These are phyloP conservation scores for Cheilosia pagana DNA, from an alignment of 2,888 invertebrate species.

Conservation along the genomic window DNA sequence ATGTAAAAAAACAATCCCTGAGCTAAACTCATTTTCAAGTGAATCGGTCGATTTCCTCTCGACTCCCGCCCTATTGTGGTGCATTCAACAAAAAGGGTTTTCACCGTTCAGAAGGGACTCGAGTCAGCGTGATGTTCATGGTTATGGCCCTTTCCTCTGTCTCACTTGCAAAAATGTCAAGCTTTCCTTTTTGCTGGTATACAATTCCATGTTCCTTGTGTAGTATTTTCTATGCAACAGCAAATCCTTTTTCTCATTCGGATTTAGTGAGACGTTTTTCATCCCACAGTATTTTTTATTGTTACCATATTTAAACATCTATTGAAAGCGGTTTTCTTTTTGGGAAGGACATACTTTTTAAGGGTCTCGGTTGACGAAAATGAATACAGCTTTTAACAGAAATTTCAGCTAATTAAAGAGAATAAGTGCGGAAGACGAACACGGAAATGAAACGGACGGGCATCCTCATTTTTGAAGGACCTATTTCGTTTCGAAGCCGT, in stretches of 20 bases:
- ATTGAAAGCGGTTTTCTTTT: not conserved
- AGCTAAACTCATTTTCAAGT: conserved; percentile 27
- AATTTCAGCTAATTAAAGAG: conserved; percentile 9
- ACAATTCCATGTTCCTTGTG: not conserved
- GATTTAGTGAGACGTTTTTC: not conserved
- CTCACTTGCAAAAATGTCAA: conserved; percentile 2
- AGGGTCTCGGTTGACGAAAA: not conserved
- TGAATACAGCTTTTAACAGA: not conserved
- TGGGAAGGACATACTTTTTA: too few species aligned
- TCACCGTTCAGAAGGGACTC: conserved; percentile 11
- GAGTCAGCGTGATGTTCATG: conserved; percentile 3
- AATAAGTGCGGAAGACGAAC: not conserved
- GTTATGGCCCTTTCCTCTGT: not conserved
- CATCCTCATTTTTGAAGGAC: not conserved
- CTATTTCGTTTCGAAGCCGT: not conserved
- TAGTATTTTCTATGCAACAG: conserved; percentile 1
- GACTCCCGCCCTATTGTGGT: not conserved
- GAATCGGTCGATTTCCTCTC: conserved; percentile 10
- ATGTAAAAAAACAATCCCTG: conserved; percentile 5
- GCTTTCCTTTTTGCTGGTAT: not conserved
- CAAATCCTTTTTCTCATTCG: not conserved
- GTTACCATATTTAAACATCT: not conserved
- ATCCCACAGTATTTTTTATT: not conserved
- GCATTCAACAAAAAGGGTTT: conserved; percentile 10
- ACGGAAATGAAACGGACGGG: not conserved